Evolutionary conservation across 2,113 vertebrate genomes (phyloP), one percentile per base, ranked within the genome.

Genomic region (Hemicordylus capensis): DNA sequence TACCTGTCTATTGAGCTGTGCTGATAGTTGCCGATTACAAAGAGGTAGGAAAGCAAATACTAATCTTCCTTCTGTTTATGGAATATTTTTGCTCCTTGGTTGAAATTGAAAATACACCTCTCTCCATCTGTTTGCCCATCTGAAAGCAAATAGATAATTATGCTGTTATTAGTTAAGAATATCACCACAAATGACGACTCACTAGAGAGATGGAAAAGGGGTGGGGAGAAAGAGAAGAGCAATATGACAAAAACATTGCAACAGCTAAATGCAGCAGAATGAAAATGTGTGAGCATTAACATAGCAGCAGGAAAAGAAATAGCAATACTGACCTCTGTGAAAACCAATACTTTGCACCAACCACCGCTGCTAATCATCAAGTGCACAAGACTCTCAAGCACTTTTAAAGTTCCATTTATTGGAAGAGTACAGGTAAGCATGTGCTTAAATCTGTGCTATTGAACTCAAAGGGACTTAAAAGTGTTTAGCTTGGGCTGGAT

Each of bases 71-170:
- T 82, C n/a, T 78, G 63, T 63, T 81, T 76, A 44, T 42, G 76
- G 66, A 75, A 44, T 74, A 26, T 85, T 78, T 42, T 80, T 54
- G 37, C 22, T 84, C 54, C 31, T 75, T 89, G 48, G 31, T 73
- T 56, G 81, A 15, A 81, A 74, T 61, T 61, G 59, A 70, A 85
- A 85, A 70, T 83, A 66, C 42, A 80, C 81, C 76, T 91, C 83
- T 84, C 58, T 44, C 76, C 70, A 86, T 72, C 90, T 64, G 20
- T 72, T 37, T 66, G 59, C 76, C 24, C 77, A 42, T 64, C 83
- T 92, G 44, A 85, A 78, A 73, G 84, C 37, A 89, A 81, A 70
- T 87, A 8, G 22, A 73, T 85, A 80, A 90, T 89, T 77, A 84
- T 20, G 1, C 34, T 80, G 81, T 26, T 64, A 64, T 84, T 78